A percentile compares a stretch with the other conserved stretches of the same genome.
Conservation (phyloP, 1,140 invertebrate species). For the Ridgeia piscesae region DNA sequence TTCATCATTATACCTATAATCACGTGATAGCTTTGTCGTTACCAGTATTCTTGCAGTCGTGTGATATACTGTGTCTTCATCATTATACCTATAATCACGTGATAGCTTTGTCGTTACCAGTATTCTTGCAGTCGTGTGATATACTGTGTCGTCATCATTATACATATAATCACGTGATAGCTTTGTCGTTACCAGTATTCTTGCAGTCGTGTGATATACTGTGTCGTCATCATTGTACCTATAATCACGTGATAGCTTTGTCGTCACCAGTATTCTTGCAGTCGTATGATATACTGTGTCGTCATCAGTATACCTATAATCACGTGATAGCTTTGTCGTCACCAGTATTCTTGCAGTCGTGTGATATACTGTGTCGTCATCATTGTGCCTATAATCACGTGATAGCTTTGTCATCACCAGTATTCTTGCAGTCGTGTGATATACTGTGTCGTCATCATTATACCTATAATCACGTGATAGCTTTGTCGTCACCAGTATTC, state of each 20-base stretch:
- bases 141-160: background rate
- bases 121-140: background rate
- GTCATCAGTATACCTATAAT: too few species aligned
- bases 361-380: too few species aligned
- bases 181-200: conserved; percentile 28
- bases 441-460: background rate
- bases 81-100: background rate
- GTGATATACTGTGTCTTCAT: background rate
- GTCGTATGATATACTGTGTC: background rate
- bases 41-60: conserved; percentile 25
- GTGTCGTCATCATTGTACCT: conserved; percentile 30
- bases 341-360: too few species aligned
- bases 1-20: conserved; percentile 30
- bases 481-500: too few species aligned
- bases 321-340: too few species aligned
- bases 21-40: conserved; percentile 18
- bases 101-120: background rate
- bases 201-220: conserved; percentile 19
- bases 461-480: too few species aligned
- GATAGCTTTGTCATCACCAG: too few species aligned
- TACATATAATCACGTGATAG: background rate
- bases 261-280: conserved; percentile 29
- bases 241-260: conserved; percentile 14
- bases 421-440: too few species aligned
- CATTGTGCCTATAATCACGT: background rate